Percentiles rank a stretch among this genome's conserved stretches.
Evolutionary conservation across 2,888 invertebrate genomes (phyloP).

Genomic region (Orchesellides sinensis): DNA sequence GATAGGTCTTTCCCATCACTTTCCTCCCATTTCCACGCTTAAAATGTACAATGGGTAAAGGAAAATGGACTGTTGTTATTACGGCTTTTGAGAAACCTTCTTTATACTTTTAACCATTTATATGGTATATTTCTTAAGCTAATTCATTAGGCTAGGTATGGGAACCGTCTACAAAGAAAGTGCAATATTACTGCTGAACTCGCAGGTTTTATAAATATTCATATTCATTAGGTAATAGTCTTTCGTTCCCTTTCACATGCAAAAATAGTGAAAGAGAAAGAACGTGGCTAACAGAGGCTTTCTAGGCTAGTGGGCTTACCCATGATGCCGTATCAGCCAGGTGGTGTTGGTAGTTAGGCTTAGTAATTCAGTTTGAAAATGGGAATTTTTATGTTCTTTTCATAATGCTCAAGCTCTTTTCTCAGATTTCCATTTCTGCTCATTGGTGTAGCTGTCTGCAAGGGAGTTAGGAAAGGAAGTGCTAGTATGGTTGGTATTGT

Average conservation of each 20-base stretch:
- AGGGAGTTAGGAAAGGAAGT: no score
- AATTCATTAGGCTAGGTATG: constrained; percentile 45
- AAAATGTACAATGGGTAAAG: neutral
- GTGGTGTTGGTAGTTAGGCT: constrained; percentile 39
- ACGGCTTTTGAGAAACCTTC: constrained; percentile 16
- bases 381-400: constrained; percentile 54
- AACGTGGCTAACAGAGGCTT: neutral
- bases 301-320: neutral
- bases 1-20: constrained; percentile 30
- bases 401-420: constrained; percentile 26
- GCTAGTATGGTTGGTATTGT: no score
- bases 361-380: constrained; percentile 55
- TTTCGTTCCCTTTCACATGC: constrained; percentile 17
- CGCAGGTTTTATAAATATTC: constrained; percentile 61
- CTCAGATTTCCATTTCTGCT: constrained; percentile 20
- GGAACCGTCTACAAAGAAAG: neutral
- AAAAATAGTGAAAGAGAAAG: constrained; percentile 6
- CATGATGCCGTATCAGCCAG: constrained; percentile 18
- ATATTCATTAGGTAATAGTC: constrained; percentile 55
- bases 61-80: constrained; percentile 1
- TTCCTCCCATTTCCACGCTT: constrained; percentile 7
- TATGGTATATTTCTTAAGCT: constrained; percentile 19
- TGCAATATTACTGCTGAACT: constrained; percentile 43
- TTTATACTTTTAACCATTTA: neutral
- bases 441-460: no score